Evolutionary conservation across 1,140 invertebrate genomes (phyloP), one percentile per base, ranked within the genome.

Genomic region (Macrobrachium rosenbergii): DNA sequence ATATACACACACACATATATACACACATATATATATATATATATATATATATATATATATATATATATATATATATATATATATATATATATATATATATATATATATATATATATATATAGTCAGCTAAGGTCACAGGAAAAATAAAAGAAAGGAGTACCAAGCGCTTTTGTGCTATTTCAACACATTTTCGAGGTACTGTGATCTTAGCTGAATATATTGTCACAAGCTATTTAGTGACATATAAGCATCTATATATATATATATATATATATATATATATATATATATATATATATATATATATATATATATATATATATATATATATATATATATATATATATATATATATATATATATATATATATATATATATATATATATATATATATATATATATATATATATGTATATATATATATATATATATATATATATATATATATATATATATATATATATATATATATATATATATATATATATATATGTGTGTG

Each of bases 331-430:
- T 23, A 64, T 23, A 5, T 23, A 64, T 23, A 64, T 23, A 64
- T 23, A 64, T 23, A 64, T 23, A 6, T 23, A 64, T 23, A 64
- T 23, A 14, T 64, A 64, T 64, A 23, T 64, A 12, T 64, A 64
- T 64, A 64, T 64, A 64, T 64, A 64, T 64, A 64, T 6, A 64
- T 64, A 64, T 64, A 64, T 64, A 14, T 64, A 64, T 64, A 64
- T 64, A 64, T 64, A 64, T 64, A 64, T 64, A 64, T 64, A 64
- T 64, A 64, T 64, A 64, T 64, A 64, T 64, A 6, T 64, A 64
- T 64, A 64, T 64, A 6, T 64, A 64, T 64, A 64, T 64, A n/a
- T n/a, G n/a, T n/a, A n/a, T n/a, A n/a, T n/a, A n/a, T n/a, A n/a
- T n/a, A n/a, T n/a, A n/a, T n/a, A n/a, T n/a, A n/a, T 21, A 67